Evolutionary conservation across 2,113 vertebrate species (phyloP), one percentile per base, ranked within the genome.

Genomic region (Rostratula benghalensis): DNA sequence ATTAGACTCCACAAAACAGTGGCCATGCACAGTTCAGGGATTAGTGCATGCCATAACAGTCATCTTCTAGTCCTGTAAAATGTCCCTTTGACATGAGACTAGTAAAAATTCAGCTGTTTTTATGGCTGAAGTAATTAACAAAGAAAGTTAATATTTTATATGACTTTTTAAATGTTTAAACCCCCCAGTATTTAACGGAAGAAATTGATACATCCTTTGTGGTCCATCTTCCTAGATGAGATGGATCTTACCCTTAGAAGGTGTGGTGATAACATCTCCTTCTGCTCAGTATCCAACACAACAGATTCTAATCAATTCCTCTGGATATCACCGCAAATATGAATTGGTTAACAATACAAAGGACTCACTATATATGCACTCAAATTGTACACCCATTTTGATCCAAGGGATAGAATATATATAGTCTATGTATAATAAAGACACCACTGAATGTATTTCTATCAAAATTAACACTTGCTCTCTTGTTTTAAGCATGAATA

Each of bases 131-230:
- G 19, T 48, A 35, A 27, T 25, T n/a, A 22, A 37, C 9, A 46
- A 73, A 20, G 37, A 67, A n/a, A 73, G 23, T 17, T 54, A 11
- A 14, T 63, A 43, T 25, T 61, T 69, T 69, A 46, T 18, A 53
- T 35, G 9, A 54, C 12, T 33, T 61, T 61, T 50, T 6, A 41
- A 74, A 75, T 56, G 48, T 13, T 68, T 48, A 48, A 11, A 56
- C 43, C 10, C 0, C n/a, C 0, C 39, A 46, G 9, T 25, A 20
- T 64, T 54, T 61, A 60, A 53, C 23, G 39, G 21, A 53, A 64
- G 18, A 87, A 68, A 77, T 56, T 37, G 33, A 11, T 27, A 9
- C 18, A 31, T 43, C 48, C 37, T 68, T 81, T 57, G 9, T 12
- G 31, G 25, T 35, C 87, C 37, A 24, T 67, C n/a, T 60, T 51